These are phyloP conservation scores for Netelia inedita DNA, from an alignment of 2,888 invertebrate genomes.

Conservation along the genomic window DNA sequence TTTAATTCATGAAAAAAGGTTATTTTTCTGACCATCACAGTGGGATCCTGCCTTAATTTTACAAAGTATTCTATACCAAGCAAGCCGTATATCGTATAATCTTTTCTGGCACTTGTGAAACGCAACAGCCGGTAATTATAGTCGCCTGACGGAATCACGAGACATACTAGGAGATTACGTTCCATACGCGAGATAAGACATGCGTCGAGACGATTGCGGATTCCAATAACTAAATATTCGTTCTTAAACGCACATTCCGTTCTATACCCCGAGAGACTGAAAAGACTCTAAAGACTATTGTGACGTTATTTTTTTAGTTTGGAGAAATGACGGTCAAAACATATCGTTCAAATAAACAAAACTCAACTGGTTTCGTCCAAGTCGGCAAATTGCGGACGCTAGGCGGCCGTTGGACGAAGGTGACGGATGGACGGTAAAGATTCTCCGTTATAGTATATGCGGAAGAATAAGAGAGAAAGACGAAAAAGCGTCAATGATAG, in stretches of 20 bases:
- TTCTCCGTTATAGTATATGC: too few species aligned
- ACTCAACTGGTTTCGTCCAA: too few species aligned
- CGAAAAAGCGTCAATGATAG: neutral
- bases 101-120: neutral
- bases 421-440: neutral
- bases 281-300: neutral
- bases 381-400: too few species aligned
- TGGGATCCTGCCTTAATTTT: too few species aligned
- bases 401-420: too few species aligned
- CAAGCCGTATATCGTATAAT: neutral
- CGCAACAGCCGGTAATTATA: slow-evolving; percentile 18
- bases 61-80: too few species aligned
- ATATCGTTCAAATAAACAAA: too few species aligned
- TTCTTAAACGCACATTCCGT: neutral
- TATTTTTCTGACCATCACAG: too few species aligned
- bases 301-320: too few species aligned
- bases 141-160: neutral
- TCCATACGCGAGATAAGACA: neutral
- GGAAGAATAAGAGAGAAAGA: neutral
- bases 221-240: neutral
- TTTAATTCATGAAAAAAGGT: too few species aligned
- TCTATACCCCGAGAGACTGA: neutral
- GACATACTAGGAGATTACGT: neutral
- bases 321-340: too few species aligned
- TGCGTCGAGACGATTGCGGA: neutral